phyloP scores from a whole-genome alignment of 1,140 invertebrate species.

The Ephestia elutella region DNA sequence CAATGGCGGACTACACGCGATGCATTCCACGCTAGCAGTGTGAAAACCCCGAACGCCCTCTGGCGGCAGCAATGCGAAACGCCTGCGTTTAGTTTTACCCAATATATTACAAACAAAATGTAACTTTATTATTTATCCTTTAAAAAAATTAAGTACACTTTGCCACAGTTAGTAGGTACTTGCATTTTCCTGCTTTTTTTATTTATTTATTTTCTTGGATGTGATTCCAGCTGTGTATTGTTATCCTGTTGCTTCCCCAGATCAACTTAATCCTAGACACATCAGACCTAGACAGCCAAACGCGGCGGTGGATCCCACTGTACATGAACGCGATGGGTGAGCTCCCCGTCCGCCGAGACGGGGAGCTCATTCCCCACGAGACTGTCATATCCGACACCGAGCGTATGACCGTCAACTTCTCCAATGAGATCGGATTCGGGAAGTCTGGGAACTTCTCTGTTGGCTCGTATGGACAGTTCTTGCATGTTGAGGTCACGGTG shows the following conservation, averaged over 20 bases:
- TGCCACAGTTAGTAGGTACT: too few species aligned
- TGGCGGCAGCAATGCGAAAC: too few species aligned
- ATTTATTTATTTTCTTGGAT: too few species aligned
- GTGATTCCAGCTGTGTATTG: too few species aligned
- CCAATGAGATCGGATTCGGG: constrained; percentile 78
- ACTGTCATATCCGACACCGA: constrained; percentile 85
- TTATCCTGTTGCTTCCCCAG: constrained; percentile 22
- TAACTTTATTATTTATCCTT: too few species aligned
- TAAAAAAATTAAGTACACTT: too few species aligned
- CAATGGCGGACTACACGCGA: too few species aligned
- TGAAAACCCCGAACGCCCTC: too few species aligned
- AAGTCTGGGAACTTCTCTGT: constrained; percentile 47
- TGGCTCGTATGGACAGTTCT: constrained; percentile 47
- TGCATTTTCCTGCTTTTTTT: too few species aligned
- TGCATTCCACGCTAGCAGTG: too few species aligned
- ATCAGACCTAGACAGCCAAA: constrained; percentile 73
- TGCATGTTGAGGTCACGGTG: constrained; percentile 45
- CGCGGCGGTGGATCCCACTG: constrained; percentile 82
- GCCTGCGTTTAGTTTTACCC: too few species aligned
- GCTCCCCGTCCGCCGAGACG: constrained; percentile 76
- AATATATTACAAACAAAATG: too few species aligned
- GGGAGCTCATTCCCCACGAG: constrained; percentile 79
- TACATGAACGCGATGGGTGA: constrained; percentile 82
- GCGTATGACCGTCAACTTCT: constrained; percentile 79
- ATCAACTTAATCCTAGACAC: constrained; percentile 82